Evolutionary conservation across 2,888 invertebrate species (phyloP).

Genomic region (Clepsis dumicolana): DNA sequence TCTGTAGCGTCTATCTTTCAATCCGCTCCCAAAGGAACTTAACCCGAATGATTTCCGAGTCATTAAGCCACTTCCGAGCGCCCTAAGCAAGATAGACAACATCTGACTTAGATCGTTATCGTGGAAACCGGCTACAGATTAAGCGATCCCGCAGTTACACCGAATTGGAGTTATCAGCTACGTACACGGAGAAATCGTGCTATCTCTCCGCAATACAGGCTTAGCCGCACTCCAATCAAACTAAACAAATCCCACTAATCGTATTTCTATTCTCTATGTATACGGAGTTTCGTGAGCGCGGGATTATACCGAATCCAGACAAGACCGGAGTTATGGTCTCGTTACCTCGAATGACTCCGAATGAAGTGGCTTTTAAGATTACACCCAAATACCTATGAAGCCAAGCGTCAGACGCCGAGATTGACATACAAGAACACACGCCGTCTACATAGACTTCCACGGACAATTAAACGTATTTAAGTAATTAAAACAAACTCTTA

Average conservation of each 20-base stretch:
- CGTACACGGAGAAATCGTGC: constrained; percentile 83
- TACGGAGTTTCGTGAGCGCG: constrained; percentile 73
- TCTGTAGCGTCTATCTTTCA: constrained; percentile 82
- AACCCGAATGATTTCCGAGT: constrained; percentile 85
- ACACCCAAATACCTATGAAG: constrained; percentile 23
- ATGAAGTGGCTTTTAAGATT: constrained; percentile 56
- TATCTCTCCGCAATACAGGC: constrained; percentile 80
- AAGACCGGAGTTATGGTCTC: constrained; percentile 77
- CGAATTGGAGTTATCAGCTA: constrained; percentile 81
- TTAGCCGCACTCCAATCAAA: constrained; percentile 82
- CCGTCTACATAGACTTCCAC: not conserved
- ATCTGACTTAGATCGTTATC: constrained; percentile 84
- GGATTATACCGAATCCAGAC: constrained; percentile 77
- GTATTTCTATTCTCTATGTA: constrained; percentile 80
- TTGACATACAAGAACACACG: constrained; percentile 12
- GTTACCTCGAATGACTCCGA: constrained; percentile 76
- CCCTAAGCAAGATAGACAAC: constrained; percentile 85
- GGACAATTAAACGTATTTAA: not conserved
- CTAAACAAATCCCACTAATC: constrained; percentile 83
- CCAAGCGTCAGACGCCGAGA: constrained; percentile 14
- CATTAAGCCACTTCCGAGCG: constrained; percentile 81
- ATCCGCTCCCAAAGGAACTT: constrained; percentile 79
- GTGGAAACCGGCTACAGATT: constrained; percentile 79
- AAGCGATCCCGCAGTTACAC: constrained; percentile 75
- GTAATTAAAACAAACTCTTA: not conserved